Evolutionary conservation across 2,888 invertebrate genomes (phyloP), one percentile per base, ranked within the genome.

Genomic region (Cataglyphis altisquamis): DNA sequence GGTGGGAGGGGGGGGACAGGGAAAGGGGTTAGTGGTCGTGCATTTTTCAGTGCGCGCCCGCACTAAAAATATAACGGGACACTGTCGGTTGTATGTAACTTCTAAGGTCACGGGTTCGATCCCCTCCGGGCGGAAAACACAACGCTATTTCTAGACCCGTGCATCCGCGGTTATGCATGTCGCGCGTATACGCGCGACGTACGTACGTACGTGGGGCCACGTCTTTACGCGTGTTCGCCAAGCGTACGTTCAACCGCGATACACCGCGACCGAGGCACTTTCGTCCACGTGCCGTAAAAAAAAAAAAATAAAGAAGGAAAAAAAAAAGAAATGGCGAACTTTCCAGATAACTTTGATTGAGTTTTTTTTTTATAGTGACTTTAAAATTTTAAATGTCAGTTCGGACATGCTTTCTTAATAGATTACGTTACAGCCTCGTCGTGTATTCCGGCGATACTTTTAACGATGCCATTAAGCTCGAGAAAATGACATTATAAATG

Each of bases 21-120:
- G 62, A n/a, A 25, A 36, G 62, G 39, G 62, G 6, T 18, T n/a
- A 25, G 73, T 29, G 63, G 67, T 36, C 74, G 80, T 84, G 73
- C 80, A 84, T 84, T 84, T 85, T 85, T 85, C 68, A 84, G 80
- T 80, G 62, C 18, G 83, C 36, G 83, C 64, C 82, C 60, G 86
- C 25, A 77, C 90, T 90, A 90, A 90, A 90, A 90, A 90, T 90
- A 90, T 84, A 85, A 84, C 77, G 84, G 87, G 84, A 86, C 87
- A 87, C 87, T 84, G 86, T 57, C 89, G 90, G 87, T 52, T 85
- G 90, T 83, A 86, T 90, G 89, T 87, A 90, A 90, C 85, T 83
- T 84, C 89, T 93, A 92, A 93, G 93, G 94, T 94, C 94, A 91
- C 91, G 92, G 90, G 93, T 94, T 94, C 93, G 93, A 94, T 94